Evolutionary conservation across 2,797 vertebrate genomes (phyloP).

Genomic region (Remorina albescens): DNA sequence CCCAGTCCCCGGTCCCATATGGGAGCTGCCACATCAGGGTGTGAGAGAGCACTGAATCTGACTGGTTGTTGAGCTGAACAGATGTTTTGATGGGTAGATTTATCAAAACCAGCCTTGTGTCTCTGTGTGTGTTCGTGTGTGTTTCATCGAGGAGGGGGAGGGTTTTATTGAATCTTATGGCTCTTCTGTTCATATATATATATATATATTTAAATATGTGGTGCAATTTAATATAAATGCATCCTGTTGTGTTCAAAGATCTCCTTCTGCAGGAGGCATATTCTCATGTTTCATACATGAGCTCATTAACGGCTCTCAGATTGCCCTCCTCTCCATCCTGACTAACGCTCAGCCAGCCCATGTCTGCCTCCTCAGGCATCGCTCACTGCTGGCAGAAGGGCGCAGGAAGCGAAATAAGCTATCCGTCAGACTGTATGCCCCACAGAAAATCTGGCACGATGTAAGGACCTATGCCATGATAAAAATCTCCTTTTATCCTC

Average conservation of each 20-base stretch:
- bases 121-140: conserved; percentile 4
- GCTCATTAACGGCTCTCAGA: conserved; percentile 78
- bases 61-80: conserved; percentile 13
- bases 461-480: conserved; percentile 44
- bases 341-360: conserved; percentile 62
- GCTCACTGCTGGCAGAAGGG: conserved; percentile 64
- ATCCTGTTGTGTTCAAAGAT: conserved; percentile 70
- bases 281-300: conserved; percentile 83
- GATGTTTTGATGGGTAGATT: conserved; percentile 31
- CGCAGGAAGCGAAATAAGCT: conserved; percentile 67
- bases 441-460: conserved; percentile 66
- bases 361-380: conserved; percentile 70
- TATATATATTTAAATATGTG: conserved; percentile 2
- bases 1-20: not conserved
- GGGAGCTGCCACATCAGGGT: not conserved
- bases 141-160: conserved; percentile 10
- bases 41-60: conserved; percentile 27
- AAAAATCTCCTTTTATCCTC: conserved; percentile 59
- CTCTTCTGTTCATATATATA: conserved; percentile 32
- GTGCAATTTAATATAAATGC: conserved; percentile 66
- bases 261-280: conserved; percentile 55
- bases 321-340: conserved; percentile 66
- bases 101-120: conserved; percentile 12
- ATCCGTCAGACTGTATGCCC: conserved; percentile 64
- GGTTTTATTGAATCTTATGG: conserved; percentile 20